Evolutionary conservation across 2,888 invertebrate species (phyloP).

Genomic region (Eupithecia pulchellata): DNA sequence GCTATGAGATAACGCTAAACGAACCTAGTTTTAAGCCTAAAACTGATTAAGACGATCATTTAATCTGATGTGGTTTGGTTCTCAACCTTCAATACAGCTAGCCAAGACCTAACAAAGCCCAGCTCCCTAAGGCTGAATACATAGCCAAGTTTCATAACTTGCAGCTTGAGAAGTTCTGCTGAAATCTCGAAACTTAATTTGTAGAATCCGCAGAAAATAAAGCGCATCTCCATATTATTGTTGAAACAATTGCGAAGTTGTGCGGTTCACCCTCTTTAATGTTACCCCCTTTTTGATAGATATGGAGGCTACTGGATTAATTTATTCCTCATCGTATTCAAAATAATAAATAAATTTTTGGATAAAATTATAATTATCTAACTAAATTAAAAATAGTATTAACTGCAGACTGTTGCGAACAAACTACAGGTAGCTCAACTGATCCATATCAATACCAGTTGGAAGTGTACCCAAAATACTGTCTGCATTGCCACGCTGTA

Average conservation of each 20-base stretch:
- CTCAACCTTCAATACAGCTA: not conserved
- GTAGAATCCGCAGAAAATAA: slow-evolving; percentile 34
- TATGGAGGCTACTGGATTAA: slow-evolving; percentile 12
- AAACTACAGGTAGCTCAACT: too few species aligned
- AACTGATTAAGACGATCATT: not conserved
- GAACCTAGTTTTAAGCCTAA: too few species aligned
- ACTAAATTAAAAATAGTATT: too few species aligned
- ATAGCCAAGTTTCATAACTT: slow-evolving; percentile 33
- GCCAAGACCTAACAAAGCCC: slow-evolving; percentile 5
- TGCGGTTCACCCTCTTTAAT: slow-evolving; percentile 27
- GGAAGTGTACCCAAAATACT: too few species aligned
- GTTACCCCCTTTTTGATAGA: slow-evolving; percentile 27
- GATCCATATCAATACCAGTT: too few species aligned
- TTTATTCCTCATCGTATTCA: not conserved
- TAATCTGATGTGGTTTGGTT: not conserved
- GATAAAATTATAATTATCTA: too few species aligned
- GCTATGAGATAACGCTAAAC: too few species aligned
- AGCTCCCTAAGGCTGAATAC: slow-evolving; percentile 21
- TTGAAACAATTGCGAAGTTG: slow-evolving; percentile 35
- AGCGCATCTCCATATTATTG: slow-evolving; percentile 34
- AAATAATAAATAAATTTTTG: too few species aligned
- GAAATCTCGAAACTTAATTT: slow-evolving; percentile 38
- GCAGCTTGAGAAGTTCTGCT: slow-evolving; percentile 29
- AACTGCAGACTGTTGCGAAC: too few species aligned
- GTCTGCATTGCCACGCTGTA: too few species aligned